A percentile compares a stretch with the other conserved stretches of the same genome.
phyloP scores from a whole-genome alignment of 2,113 vertebrate species.

The Coptodon rendalli region DNA sequence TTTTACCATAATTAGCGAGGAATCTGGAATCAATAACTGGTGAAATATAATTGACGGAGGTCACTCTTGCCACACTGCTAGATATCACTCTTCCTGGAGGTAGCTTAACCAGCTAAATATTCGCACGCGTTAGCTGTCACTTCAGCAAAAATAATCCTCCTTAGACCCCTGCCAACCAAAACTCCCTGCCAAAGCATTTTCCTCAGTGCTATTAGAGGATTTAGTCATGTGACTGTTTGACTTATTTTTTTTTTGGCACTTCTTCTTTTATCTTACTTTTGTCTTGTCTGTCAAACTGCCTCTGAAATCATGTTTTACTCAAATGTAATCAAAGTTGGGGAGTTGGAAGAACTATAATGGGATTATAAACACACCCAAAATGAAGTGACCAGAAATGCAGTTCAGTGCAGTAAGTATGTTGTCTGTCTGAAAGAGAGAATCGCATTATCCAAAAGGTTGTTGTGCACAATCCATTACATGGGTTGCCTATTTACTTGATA shows the following conservation, averaged over 20 bases:
- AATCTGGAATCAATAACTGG: not conserved
- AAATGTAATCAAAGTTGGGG: not conserved
- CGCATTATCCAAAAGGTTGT: not conserved
- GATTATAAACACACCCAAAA: not conserved
- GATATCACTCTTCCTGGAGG: not conserved
- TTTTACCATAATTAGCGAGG: not conserved
- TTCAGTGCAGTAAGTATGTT: not conserved
- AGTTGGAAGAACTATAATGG: not conserved
- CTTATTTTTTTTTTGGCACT: not conserved
- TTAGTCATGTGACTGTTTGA: constrained; percentile 1
- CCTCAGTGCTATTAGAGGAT: constrained; percentile 19
- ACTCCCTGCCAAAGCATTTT: constrained; percentile 29
- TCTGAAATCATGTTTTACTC: not conserved
- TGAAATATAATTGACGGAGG: not conserved
- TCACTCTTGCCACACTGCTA: not conserved
- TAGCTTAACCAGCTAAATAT: constrained; percentile 31
- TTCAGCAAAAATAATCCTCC: constrained; percentile 40
- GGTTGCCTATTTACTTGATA: constrained; percentile 14
- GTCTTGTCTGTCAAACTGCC: not conserved
- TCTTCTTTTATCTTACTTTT: not conserved
- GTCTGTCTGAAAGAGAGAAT: not conserved
- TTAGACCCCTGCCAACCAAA: constrained; percentile 13
- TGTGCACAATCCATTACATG: constrained; percentile 16
- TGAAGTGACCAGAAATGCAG: constrained; percentile 1
- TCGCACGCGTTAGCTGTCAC: constrained; percentile 22